Conservation (phyloP, 92 coral and sea anemone species). For the Bergia sp. region DNA sequence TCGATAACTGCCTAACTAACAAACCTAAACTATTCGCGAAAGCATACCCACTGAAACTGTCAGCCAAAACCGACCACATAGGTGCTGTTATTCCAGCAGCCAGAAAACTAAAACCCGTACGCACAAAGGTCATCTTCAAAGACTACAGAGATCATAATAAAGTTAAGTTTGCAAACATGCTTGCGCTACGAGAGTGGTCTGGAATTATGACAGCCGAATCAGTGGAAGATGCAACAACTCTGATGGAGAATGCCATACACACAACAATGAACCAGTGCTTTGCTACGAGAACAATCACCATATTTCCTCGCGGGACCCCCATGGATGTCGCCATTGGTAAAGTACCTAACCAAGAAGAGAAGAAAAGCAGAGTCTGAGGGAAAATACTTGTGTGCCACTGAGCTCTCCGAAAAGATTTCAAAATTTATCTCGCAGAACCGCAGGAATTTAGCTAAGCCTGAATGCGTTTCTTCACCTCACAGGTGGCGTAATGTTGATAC, state of each 20-base stretch:
- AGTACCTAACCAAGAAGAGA: too few relatives aligned
- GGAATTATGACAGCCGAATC: constrained; percentile 27
- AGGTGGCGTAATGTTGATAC: too few relatives aligned
- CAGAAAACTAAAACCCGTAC: constrained; percentile 18
- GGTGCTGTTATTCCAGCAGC: constrained; percentile 21
- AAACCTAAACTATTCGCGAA: too few relatives aligned
- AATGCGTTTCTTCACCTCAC: too few relatives aligned
- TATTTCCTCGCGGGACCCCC: too few relatives aligned
- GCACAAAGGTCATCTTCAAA: constrained; percentile 18
- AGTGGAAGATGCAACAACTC: constrained; percentile 16
- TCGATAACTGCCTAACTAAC: neutral
- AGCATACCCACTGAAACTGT: constrained; percentile 1
- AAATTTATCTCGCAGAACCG: too few relatives aligned
- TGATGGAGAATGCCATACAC: constrained; percentile 13
- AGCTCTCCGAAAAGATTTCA: too few relatives aligned
- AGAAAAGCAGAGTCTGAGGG: too few relatives aligned
- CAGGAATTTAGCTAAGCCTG: too few relatives aligned
- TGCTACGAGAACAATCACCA: too few relatives aligned
- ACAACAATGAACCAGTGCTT: neutral
- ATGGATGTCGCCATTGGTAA: too few relatives aligned
- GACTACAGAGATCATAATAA: constrained; percentile 26
- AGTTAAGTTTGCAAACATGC: constrained; percentile 23
- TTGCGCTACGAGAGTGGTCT: constrained; percentile 2
- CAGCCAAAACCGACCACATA: constrained; percentile 27
- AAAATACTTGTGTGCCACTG: too few relatives aligned